Evolutionary conservation across 2,113 vertebrate species (phyloP), one percentile per base, ranked within the genome.

Genomic region (Brachyhypopomus occidentalis): DNA sequence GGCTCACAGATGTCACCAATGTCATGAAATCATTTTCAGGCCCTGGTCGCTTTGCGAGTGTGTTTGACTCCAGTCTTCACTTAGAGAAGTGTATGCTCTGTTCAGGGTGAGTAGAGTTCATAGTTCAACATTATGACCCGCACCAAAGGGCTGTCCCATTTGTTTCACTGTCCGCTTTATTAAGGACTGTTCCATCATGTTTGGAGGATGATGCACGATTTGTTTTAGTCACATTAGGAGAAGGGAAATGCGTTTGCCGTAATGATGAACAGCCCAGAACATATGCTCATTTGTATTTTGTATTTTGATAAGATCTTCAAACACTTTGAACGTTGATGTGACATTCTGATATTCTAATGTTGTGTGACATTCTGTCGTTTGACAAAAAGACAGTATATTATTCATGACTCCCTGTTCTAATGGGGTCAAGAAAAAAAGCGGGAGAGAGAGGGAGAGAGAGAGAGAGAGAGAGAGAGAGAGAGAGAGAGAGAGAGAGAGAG

Each of bases 401-500:
- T 66, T 34, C 27, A 34, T 19, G 27, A 66, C 60, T 62, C 1
- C 22, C 22, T 62, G 5, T 23, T 23, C 9, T 62, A 66, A 66
- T 66, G 25, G 25, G 63, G 63, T 66, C 63, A 66, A 62, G 14
- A 3, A 23, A 64, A 22, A 38, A 5, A 55, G 16, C 22, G 25
- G 27, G 48, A 74, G 71, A 36, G 25, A 27, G 45, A 71, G 27
- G 69, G 14, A 69, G 41, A 56, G 41, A 67, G 76, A n/a, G 63
- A n/a, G 25, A n/a, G 34, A 25, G 70, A 20, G 45, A 41, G 22
- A 27, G 45, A 20, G 56, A 20, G 22, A 30, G n/a, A n/a, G 14
- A 58, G 79, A 25, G 16, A 55, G 62, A 23, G 36, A 66, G 12
- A 38, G 3, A 27, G 22, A 59, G 23, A 69, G 55, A 79, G 23